Evolutionary conservation across 2,888 invertebrate genomes (phyloP), one percentile per base, ranked within the genome.

Genomic region (Gnatocerus cornutus): DNA sequence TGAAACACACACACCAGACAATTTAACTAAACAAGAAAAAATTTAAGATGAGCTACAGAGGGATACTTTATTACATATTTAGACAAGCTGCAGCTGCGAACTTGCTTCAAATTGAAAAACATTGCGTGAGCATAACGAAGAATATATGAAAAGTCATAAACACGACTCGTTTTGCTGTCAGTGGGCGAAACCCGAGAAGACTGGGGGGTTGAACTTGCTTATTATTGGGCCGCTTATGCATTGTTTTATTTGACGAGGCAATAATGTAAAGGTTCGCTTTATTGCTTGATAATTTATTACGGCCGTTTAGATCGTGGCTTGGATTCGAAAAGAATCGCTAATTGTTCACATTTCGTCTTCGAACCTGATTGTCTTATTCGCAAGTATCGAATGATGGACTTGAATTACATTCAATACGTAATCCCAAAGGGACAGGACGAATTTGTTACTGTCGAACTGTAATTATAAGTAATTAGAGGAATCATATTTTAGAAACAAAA

Each of bases 61-160:
- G 70, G 68, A 74, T 78, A 76, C 79, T 83, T 82, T 82, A 83
- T 81, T 80, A 76, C 79, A 76, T 79, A 80, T 80, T 81, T 80
- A 81, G 79, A 78, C 77, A 70, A 68, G 69, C 78, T 73, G 79
- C 82, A 82, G 80, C 80, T 82, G 81, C 76, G 77, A 74, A 77
- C 77, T 71, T 68, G 74, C 69, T 76, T 73, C 37, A 83, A 84
- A 84, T 84, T 83, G 83, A 83, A 82, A 84, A 82, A 82, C 81
- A 84, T 83, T 81, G 81, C 81, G 76, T 77, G 77, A 77, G 74
- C 77, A 73, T 76, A 74, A 76, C 72, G 74, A 76, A 76, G 73
- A 75, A 77, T 78, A 79, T 80, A 80, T 77, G 78, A 80, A 79
- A 79, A 80, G 79, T 80, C 80, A 79, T 81, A 81, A 81, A 80